Base-by-base conservation (phyloP, 2,797 vertebrate species). In the Phoxinus dragarum region DNA sequence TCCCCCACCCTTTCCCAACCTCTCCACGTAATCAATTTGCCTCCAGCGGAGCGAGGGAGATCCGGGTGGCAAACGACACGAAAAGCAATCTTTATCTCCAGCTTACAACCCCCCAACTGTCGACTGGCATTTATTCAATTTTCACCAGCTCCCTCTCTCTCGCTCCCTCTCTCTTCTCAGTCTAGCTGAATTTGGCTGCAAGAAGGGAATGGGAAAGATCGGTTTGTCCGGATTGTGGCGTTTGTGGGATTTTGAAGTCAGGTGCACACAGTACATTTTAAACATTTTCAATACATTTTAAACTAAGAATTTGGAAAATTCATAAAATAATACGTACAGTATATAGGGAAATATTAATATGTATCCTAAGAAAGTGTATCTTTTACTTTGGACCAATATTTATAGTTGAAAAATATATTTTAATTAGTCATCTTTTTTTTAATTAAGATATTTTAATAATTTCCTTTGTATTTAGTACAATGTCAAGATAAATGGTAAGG, bases 21-120 rank as follows among this genome's bases (percentile, higher is more conserved):
- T 90, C 91, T 92, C 91, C 88, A 85, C 90, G 82, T 94, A 94
- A 95, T 95, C 94, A 95, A 94, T 95, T 94, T 94, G 91, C 92
- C 89, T 93, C 90, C 90, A 91, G 71, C 83, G 81, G 81, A 93
- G 90, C 88, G 81, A 90, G 88, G 81, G 90, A 88, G 89, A 87
- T 88, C 90, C 76, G 83, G 88, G 86, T 47, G 86, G 91, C 89
- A 90, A 90, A 92, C 49, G 88, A 93, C 91, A 93, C 90, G 90
- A 84, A 94, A 95, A 95, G 92, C 94, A 95, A 94, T 95, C 93
- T 94, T 93, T 90, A 91, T 92, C 91, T 91, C 71, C 75, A 89
- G 88, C 86, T 90, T 90, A 91, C 86, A 87, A 56, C 80, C 69
- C 86, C 88, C 73, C 82, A 49, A 66, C 87, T 44, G 64, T 88